These are phyloP conservation scores for Trachelus stipa DNA, from an alignment of 2,888 invertebrate species.

Conservation along the genomic window DNA sequence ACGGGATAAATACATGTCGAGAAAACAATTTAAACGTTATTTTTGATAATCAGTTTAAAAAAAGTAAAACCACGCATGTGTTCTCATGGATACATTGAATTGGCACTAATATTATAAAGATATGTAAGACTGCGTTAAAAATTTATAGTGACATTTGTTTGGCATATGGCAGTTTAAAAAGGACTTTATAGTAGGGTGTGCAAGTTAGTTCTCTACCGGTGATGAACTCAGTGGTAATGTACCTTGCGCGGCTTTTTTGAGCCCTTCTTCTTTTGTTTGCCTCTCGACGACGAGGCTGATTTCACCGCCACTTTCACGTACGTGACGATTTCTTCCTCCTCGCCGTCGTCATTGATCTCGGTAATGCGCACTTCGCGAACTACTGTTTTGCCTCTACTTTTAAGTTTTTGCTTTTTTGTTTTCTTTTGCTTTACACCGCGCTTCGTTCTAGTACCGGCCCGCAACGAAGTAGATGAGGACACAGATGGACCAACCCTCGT, in stretches of 20 bases:
- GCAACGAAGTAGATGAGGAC: slow-evolving; percentile 25
- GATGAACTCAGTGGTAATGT: slow-evolving; percentile 36
- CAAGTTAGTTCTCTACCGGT: not conserved
- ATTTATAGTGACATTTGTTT: not conserved
- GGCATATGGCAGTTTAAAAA: not conserved
- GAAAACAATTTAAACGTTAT: slow-evolving; percentile 18
- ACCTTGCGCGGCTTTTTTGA: slow-evolving; percentile 70
- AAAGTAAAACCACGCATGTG: not conserved
- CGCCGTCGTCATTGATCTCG: slow-evolving; percentile 57
- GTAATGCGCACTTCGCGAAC: slow-evolving; percentile 58
- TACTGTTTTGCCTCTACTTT: slow-evolving; percentile 25
- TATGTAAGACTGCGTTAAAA: not conserved
- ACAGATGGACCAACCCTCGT: not conserved
- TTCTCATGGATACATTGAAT: not conserved
- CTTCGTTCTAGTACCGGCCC: slow-evolving; percentile 33
- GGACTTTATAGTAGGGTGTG: not conserved
- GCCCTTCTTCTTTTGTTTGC: slow-evolving; percentile 53
- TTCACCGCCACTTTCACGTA: slow-evolving; percentile 52
- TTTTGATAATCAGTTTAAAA: slow-evolving; percentile 1
- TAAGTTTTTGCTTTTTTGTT: slow-evolving; percentile 39
- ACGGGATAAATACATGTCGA: slow-evolving; percentile 37
- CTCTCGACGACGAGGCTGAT: slow-evolving; percentile 22
- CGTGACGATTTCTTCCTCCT: slow-evolving; percentile 56
- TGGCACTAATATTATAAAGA: not conserved
- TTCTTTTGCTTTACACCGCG: slow-evolving; percentile 47